Evolutionary conservation across 1,140 invertebrate genomes (phyloP).

Genomic region (Bilobella aurantiaca): DNA sequence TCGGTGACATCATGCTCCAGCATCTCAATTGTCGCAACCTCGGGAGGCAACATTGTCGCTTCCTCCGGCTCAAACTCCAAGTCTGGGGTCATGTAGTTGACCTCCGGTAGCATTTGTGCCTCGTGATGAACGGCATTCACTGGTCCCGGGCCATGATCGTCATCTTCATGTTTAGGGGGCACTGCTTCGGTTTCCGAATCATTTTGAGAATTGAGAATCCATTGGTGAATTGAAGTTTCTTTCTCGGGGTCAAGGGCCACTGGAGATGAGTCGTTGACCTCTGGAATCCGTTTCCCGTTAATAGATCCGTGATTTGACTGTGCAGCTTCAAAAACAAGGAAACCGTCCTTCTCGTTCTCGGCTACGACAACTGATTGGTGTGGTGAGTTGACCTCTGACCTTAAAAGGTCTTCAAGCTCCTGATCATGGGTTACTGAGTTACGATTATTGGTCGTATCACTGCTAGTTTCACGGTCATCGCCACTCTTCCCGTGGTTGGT

Average conservation of each 20-base stretch:
- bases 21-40: no score
- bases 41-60: not conserved
- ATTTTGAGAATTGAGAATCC: conserved; percentile 9
- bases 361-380: not conserved
- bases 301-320: no score
- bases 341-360: not conserved
- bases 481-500: conserved; percentile 2
- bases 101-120: no score
- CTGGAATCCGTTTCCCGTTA: no score
- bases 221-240: not conserved
- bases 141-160: not conserved
- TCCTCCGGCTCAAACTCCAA: not conserved
- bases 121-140: no score
- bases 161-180: not conserved
- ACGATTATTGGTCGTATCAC: conserved; percentile 6
- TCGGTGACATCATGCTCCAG: no score
- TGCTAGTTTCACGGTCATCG: not conserved
- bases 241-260: not conserved
- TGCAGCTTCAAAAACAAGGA: no score
- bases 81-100: not conserved
- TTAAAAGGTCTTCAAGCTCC: conserved; percentile 17
- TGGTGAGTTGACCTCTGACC: conserved; percentile 8
- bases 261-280: no score
- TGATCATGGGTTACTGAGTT: not conserved
- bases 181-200: conserved; percentile 8